A percentile compares a stretch with the other conserved stretches of the same genome.
Evolutionary conservation across 2,888 invertebrate genomes (phyloP).

Genomic region (Tuta absoluta): DNA sequence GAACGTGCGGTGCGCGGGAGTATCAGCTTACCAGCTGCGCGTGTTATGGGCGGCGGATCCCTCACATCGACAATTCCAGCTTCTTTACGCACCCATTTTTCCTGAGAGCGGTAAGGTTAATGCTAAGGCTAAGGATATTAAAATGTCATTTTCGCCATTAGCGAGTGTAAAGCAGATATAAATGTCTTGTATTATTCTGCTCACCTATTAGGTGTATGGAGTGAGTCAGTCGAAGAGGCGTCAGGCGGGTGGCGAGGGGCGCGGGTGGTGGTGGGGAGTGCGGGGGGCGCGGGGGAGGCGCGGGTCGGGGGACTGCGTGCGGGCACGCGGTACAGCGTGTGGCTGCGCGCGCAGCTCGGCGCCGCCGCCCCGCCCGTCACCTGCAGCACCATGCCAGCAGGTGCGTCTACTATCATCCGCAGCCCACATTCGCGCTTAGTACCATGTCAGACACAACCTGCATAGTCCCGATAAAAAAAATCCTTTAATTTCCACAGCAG

Average conservation of each 20-base stretch:
- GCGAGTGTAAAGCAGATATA: too few species aligned
- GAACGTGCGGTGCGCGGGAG: constrained; percentile 84
- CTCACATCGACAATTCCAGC: constrained; percentile 88
- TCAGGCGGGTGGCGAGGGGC: constrained; percentile 19
- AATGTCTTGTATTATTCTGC: not conserved
- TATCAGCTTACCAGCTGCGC: constrained; percentile 86
- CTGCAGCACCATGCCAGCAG: constrained; percentile 81
- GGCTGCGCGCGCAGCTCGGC: constrained; percentile 90
- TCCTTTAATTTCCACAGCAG: not conserved
- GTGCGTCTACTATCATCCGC: too few species aligned
- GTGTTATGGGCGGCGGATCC: constrained; percentile 84
- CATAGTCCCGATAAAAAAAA: too few species aligned
- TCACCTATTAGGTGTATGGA: not conserved
- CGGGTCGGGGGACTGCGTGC: constrained; percentile 87
- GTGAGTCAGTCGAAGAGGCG: not conserved
- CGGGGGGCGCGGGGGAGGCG: constrained; percentile 51
- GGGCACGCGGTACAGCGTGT: constrained; percentile 91
- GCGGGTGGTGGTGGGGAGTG: constrained; percentile 34
- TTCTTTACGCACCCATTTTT: constrained; percentile 84
- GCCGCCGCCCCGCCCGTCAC: constrained; percentile 85
- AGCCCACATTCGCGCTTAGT: too few species aligned
- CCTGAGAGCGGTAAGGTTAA: not conserved
- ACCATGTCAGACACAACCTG: not conserved
- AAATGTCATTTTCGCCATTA: too few species aligned
- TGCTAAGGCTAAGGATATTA: not conserved